phyloP scores from a whole-genome alignment of 2,797 vertebrate species.

The Peromyscus attwateri region DNA sequence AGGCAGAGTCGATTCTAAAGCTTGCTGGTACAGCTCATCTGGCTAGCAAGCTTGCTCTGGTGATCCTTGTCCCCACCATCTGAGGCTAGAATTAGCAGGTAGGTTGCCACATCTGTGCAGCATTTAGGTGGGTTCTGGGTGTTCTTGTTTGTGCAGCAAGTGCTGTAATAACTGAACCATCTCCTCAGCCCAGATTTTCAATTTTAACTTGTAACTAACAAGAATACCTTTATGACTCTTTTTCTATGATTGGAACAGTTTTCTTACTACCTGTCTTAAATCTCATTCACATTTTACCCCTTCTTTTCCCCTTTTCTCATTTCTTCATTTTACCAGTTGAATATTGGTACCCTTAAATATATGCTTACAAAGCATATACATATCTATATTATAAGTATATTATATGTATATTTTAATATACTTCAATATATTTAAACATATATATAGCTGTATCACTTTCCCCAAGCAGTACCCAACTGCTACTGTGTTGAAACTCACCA shows the following conservation, averaged over 20 bases:
- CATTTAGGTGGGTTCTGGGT: background rate
- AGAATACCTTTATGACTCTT: background rate
- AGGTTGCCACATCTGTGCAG: background rate
- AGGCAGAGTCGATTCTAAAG: background rate
- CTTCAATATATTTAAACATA: no score
- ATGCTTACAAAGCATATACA: no score
- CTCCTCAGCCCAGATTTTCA: background rate
- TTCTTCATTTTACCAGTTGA: no score
- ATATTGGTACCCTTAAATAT: no score
- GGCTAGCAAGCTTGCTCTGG: background rate
- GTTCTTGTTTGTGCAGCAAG: background rate
- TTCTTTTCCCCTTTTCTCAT: background rate
- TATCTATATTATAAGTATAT: no score
- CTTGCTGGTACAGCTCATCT: background rate
- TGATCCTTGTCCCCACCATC: background rate
- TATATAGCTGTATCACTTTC: no score
- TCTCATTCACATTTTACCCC: background rate
- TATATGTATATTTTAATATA: no score
- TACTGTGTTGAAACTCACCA: no score
- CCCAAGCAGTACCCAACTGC: no score
- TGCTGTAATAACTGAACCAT: background rate
- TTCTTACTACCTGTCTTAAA: background rate
- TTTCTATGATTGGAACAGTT: background rate
- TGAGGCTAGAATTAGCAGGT: background rate
- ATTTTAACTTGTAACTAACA: background rate